These are phyloP conservation scores for Zeugodacus cucurbitae DNA, from an alignment of 1,140 invertebrate species.

Conservation along the genomic window DNA sequence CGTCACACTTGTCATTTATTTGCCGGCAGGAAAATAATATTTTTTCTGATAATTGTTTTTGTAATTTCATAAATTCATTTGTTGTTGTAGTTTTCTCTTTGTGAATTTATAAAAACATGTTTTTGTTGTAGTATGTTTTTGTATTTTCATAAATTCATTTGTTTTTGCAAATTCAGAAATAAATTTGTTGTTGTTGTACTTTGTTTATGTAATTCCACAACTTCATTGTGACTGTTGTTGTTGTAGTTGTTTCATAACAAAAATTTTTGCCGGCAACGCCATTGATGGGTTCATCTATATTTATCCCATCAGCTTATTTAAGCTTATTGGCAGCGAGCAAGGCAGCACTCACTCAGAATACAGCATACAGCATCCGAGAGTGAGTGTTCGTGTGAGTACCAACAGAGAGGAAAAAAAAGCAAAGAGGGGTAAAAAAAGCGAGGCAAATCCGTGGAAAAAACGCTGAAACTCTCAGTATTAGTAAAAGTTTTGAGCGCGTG, in stretches of 20 bases:
- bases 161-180: too few species aligned
- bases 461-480: background rate
- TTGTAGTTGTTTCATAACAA: background rate
- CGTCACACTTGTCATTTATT: background rate
- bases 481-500: background rate
- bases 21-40: background rate
- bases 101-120: too few species aligned
- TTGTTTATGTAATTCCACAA: background rate
- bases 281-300: background rate
- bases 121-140: background rate
- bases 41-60: background rate
- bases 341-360: background rate
- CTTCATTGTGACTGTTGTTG: background rate
- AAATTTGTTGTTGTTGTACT: background rate
- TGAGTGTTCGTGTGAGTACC: background rate
- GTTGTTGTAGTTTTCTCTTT: background rate
- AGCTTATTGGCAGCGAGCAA: background rate
- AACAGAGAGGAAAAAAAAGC: background rate
- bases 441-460: background rate
- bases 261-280: background rate
- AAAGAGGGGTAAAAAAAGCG: background rate
- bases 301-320: constrained; percentile 11
- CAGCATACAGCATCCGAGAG: background rate
- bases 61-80: background rate
- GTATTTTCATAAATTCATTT: background rate